Base-by-base conservation (phyloP, 2,797 vertebrate species). In the Anomalospiza imberbis region DNA sequence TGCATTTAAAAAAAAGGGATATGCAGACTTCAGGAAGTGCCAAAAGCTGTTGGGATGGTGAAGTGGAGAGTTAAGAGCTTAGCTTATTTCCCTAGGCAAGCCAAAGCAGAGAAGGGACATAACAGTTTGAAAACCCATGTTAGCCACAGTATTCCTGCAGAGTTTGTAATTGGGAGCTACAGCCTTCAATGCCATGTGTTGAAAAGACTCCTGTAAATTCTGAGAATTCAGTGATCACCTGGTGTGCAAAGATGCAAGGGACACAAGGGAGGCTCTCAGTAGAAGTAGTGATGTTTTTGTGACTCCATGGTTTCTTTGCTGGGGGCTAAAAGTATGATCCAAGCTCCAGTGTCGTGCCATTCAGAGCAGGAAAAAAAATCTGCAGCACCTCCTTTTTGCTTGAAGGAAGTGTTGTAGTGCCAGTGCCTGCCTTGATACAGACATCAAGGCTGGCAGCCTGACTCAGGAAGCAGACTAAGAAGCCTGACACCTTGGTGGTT, bases 371-470 rank as follows among this genome's bases (percentile, higher is more conserved):
- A 28, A 4, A 29, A 5, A 62, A 20, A 40, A 21, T 60, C 31
- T 67, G 60, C 66, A 91, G 74, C 62, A 32, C 63, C 76, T 88
- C 83, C 66, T 70, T 95, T 95, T 94, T 87, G 67, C 86, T 85
- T 38, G 74, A 70, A 81, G 91, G 80, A 54, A 53, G 10, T 38
- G 26, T 53, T 81, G 76, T 28, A 54, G 53, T 85, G 77, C 53
- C 44, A 48, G 58, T 42, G 38, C 51, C 86, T 87, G 63, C 38
- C 50, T 50, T 58, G 44, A 48, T 47, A 48, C 5, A 78, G 73
- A 60, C 63, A 7, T 75, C 11, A 77, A 9, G 45, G n/a, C 14
- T 73, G 62, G 61, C n/a, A 18, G 18, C 17, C n/a, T 72, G 76
- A 78, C 51, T 89, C 71, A 85, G 77, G 71, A 51, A 36, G 71